Conservation (phyloP, 2,797 vertebrate genomes). For the Babyrousa celebensis region DNA sequence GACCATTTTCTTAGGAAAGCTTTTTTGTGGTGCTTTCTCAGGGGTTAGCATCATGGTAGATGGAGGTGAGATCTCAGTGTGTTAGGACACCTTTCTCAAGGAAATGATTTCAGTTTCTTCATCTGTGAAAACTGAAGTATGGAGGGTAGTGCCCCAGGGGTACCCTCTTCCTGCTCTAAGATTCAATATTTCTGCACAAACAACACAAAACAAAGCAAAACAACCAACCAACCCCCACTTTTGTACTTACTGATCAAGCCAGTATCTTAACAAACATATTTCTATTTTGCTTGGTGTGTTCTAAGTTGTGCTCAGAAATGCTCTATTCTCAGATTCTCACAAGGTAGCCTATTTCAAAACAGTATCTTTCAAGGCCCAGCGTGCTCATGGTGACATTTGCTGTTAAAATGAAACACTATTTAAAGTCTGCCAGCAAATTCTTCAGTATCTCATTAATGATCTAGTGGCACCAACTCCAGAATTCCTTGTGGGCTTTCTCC, state of each 20-base stretch:
- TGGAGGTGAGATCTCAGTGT: neutral
- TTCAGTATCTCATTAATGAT: slow-evolving; percentile 24
- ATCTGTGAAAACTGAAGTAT: slow-evolving; percentile 56
- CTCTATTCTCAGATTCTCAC: neutral
- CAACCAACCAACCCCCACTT: neutral
- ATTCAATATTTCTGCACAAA: neutral
- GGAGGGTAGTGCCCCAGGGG: neutral
- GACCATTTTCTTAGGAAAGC: neutral
- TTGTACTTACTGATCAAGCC: neutral
- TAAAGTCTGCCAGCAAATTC: slow-evolving; percentile 4
- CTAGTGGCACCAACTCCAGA: neutral
- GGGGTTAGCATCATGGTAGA: neutral
- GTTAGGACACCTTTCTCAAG: slow-evolving; percentile 33
- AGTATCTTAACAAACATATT: slow-evolving; percentile 16
- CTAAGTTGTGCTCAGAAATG: neutral
- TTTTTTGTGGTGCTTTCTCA: neutral
- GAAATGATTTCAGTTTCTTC: slow-evolving; percentile 42
- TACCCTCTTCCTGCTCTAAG: neutral
- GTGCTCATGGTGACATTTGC: slow-evolving; percentile 9
- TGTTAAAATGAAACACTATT: slow-evolving; percentile 15
- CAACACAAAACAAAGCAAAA: neutral
- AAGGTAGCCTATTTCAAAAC: slow-evolving; percentile 41
- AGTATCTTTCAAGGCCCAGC: neutral
- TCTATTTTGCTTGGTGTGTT: slow-evolving; percentile 32
- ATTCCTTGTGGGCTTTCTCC: neutral